Evolutionary conservation across 2,797 vertebrate species (phyloP), one percentile per base, ranked within the genome.

Genomic region (Linurgus olivaceus): DNA sequence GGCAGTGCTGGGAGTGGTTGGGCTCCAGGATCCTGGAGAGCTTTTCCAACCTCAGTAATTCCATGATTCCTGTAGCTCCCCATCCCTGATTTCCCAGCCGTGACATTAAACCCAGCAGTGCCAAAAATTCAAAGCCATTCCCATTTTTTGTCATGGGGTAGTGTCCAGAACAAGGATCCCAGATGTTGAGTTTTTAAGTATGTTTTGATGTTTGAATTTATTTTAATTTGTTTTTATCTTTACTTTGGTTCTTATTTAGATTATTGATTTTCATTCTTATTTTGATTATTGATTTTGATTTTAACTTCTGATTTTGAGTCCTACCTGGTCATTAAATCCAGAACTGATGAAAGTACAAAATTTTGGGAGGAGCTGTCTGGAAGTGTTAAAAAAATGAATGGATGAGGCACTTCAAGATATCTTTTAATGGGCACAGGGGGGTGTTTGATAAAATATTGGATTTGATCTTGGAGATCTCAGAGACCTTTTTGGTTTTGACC

Each of bases 101-200:
- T 52, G 14, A 7, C 29, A 12, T 42, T 31, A 33, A 61, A 3
- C 0, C 5, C 6, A 1, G 0, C 8, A 5, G 12, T 10, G 3
- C 14, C 54, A 57, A 35, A 55, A 57, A 57, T 24, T 10, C n/a
- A 17, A 17, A 57, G 5, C 21, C 21, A 24, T 35, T 57, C n/a
- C n/a, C n/a, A 17, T 17, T 24, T 57, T 55, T 57, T 57, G 10
- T 33, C 11, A 7, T 17, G 14, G 11, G n/a, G 54, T 57, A n/a
- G 14, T 35, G n/a, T 57, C n/a, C n/a, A 35, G 54, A 40, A 5
- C 4, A 11, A 82, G 47, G 3, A 9, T 20, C 29, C 16, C 7
- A 20, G 57, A 20, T 26, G 20, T 7, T 13, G 47, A 50, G 6
- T 8, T 18, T n/a, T 66, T 3, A 31, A 25, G 2, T 48, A 2